phyloP scores from a whole-genome alignment of 2,113 vertebrate genomes.

The Sminthopsis crassicaudata region DNA sequence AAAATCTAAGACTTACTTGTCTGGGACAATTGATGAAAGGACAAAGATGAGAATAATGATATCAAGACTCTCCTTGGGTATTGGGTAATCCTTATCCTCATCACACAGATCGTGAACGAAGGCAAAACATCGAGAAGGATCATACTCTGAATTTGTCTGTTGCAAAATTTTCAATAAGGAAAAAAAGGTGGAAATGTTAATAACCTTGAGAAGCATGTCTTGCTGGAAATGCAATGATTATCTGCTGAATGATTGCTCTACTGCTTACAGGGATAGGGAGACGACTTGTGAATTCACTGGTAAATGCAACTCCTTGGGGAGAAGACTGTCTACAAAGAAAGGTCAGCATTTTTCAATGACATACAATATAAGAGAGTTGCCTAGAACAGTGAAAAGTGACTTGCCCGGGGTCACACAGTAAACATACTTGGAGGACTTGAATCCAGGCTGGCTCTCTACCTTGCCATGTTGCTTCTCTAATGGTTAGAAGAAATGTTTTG shows the following conservation, averaged over 20 bases:
- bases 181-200: neutral
- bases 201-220: neutral
- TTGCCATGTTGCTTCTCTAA: neutral
- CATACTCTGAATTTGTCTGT: conserved; percentile 92
- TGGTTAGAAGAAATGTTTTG: neutral
- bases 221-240: neutral
- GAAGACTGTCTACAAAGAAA: neutral
- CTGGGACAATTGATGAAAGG: conserved; percentile 94
- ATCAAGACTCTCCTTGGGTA: conserved; percentile 91
- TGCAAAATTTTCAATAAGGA: neutral
- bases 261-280: neutral
- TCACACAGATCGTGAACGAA: conserved; percentile 95
- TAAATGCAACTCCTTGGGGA: neutral
- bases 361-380: neutral
- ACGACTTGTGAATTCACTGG: neutral
- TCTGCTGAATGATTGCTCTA: neutral
- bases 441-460: neutral
- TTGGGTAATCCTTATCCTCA: conserved; percentile 86
- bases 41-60: conserved; percentile 96
- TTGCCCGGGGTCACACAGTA: neutral
- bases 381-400: neutral
- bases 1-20: conserved; percentile 88
- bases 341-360: neutral
- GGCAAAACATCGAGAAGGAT: conserved; percentile 91
- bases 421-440: neutral